A percentile compares a stretch with the other conserved stretches of the same genome.
Evolutionary conservation across 2,113 vertebrate species (phyloP).

Genomic region (Rhynchomys soricoides): DNA sequence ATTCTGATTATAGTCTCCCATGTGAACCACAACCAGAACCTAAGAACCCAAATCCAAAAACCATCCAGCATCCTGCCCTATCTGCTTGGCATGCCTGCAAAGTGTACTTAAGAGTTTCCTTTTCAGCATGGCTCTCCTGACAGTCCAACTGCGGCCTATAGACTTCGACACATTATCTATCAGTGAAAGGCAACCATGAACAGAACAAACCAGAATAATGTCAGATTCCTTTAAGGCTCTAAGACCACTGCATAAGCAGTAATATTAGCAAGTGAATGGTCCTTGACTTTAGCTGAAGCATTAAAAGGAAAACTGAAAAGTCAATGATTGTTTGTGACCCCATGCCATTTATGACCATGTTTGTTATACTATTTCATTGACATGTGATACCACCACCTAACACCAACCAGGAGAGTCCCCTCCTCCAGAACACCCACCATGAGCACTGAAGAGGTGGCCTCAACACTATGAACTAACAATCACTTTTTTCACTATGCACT

Average conservation of each 20-base stretch:
- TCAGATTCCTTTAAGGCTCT: background rate
- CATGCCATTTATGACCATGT: no score
- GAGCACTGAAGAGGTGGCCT: background rate
- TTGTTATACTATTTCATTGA: background rate
- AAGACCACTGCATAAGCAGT: background rate
- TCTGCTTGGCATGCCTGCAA: background rate
- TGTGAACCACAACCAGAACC: background rate
- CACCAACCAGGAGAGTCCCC: background rate
- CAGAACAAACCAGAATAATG: background rate
- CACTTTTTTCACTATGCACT: background rate
- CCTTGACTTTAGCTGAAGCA: background rate
- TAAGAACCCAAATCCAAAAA: background rate
- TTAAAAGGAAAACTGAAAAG: background rate
- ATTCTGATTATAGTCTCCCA: background rate
- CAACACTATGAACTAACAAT: background rate
- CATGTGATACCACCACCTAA: background rate
- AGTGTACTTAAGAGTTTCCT: background rate
- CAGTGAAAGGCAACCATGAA: slow-evolving; percentile 2
- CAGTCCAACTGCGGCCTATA: background rate
- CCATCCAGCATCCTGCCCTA: background rate
- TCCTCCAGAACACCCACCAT: background rate
- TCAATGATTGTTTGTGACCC: background rate
- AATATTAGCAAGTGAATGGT: background rate
- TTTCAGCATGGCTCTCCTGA: background rate
- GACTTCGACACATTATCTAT: background rate